A percentile compares a stretch with the other conserved stretches of the same genome.
These are phyloP conservation scores for Amphipoea oculea DNA, from an alignment of 2,888 invertebrate genomes.

Conservation along the genomic window DNA sequence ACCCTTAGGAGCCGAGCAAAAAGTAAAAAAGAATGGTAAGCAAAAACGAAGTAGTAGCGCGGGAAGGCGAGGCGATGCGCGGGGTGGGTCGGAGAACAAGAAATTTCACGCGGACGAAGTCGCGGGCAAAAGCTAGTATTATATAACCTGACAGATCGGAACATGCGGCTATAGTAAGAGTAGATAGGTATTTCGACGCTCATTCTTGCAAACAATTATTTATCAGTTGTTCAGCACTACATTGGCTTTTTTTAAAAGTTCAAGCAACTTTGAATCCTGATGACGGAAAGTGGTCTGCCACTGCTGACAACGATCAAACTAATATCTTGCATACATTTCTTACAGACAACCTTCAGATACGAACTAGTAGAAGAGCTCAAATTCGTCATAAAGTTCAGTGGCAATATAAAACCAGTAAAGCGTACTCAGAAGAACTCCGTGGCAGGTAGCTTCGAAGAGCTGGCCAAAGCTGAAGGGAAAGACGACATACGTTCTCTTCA, in stretches of 20 bases:
- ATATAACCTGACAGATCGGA: no score
- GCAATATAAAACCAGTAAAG: constrained; percentile 91
- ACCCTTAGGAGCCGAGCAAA: no score
- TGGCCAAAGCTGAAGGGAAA: constrained; percentile 80
- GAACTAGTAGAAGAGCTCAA: constrained; percentile 91
- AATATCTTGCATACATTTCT: constrained; percentile 36
- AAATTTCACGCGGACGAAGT: no score
- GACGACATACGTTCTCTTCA: constrained; percentile 82
- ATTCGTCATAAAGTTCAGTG: constrained; percentile 92
- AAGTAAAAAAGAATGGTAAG: no score
- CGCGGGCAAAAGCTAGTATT: no score
- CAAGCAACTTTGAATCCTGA: background rate
- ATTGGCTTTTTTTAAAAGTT: background rate
- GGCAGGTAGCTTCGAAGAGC: constrained; percentile 77
- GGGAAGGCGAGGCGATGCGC: no score
- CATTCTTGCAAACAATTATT: no score
- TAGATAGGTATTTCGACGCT: no score
- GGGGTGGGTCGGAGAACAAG: no score
- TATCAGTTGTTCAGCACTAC: background rate
- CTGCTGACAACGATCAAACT: background rate
- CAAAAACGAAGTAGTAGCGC: no score
- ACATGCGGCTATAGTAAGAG: no score
- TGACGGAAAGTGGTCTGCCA: background rate
- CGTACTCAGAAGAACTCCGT: constrained; percentile 78
- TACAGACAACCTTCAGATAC: constrained; percentile 90